Base-by-base conservation (phyloP, 2,888 invertebrate genomes). In the Nomada hirtipes region DNA sequence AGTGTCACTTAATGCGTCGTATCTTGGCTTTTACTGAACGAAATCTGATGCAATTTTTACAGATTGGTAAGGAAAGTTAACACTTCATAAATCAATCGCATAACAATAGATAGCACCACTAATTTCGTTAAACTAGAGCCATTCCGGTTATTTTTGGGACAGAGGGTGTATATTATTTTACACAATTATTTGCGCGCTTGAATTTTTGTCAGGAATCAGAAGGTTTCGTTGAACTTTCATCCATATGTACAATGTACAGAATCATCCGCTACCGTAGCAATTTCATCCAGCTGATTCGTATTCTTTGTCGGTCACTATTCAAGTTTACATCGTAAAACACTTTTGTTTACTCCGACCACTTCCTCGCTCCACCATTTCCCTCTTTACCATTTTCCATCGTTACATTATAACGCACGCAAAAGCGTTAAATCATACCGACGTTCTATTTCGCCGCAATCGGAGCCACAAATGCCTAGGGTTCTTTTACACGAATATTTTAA, bases 401-500 rank as follows among this genome's bases (percentile, higher is more conserved):
- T 69, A 60, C 69, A 50, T 23, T 64, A 47, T 61, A 26, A 67
- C 69, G 50, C 20, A 57, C 60, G 82, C 69, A 11, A 57, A 77
- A 60, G 71, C 55, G 72, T 76, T 79, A 82, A 79, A 79, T 79
- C 72, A 57, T 76, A 68, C 67, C 74, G n/a, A n/a, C 67, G 85
- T 76, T 71, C 71, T 80, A 55, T 63, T 68, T 74, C 63, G 55
- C 72, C 73, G 76, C 84, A 68, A 74, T 76, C 76, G 65, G 71
- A 64, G 70, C 20, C 70, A 59, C 76, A 68, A 84, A 84, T 80
- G 80, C 73, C 71, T 57, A 44, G 73, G 61, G 69, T 69, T 61
- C 74, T 63, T 79, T 87, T 69, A 64, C 79, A 59, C 55, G 79
- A 36, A 76, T 70, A 76, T 68, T 76, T 81, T 85, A 85, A 85